Base-by-base conservation (phyloP, 1,140 invertebrate species). In the Rhyacophila brunnea region DNA sequence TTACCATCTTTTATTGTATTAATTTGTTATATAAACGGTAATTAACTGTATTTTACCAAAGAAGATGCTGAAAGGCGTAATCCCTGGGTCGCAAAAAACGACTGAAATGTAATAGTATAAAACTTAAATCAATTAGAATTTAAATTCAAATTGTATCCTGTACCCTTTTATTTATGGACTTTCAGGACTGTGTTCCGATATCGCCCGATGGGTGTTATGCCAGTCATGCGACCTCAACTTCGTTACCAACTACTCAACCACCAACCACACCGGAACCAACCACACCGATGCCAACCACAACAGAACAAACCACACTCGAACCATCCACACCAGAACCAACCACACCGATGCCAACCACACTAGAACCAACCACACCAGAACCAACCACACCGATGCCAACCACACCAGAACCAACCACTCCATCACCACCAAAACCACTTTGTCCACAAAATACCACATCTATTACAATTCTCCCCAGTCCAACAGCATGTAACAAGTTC, bases 261-360 rank as follows among this genome's bases (percentile, higher is more conserved):
- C 49, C 49, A 19, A 38, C 48, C 2, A 51, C 49, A 9, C 34
- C 11, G 35, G 48, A 9, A 14, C 48, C 28, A 35, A 36, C 34
- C 14, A 50, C 47, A 6, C 7, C 23, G 14, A 5, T 5, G n/a
- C 44, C 44, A 46, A 19, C 23, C 3, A 28, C 18, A 9, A 14
- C 46, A 2, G 46, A 48, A 10, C 17, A n/a, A 45, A 17, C 43
- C 43, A 45, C 10, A n/a, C 43, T 11, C 10, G 15, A 28, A 28
- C 23, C 23, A 28, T 5, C 23, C 13, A 48, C 46, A 10, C 46
- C 19, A 28, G 46, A 48, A 48, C 46, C 49, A 38, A 48, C 46
- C 13, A 48, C 46, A 20, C 46, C 20, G n/a, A 19, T n/a, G 6
- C 38, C 38, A 32, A 48, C 46, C 17, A 52, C 49, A 13, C 3